Evolutionary conservation across 1,140 invertebrate genomes (phyloP).

Genomic region (Patella vulgata): DNA sequence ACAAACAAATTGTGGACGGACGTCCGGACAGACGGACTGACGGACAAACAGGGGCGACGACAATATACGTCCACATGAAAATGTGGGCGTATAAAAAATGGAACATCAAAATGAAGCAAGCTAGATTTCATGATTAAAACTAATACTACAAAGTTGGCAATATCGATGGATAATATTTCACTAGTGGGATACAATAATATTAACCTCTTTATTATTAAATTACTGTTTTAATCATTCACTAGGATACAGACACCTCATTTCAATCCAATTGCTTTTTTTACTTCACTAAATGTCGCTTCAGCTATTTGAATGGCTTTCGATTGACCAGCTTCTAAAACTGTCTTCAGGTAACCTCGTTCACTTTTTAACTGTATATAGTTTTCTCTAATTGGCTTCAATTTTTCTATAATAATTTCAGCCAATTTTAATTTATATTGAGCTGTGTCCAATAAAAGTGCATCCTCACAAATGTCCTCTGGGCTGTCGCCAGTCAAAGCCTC

Average conservation of each 20-base stretch:
- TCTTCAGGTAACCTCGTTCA: conserved; percentile 74
- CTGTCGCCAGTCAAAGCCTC: conserved; percentile 73
- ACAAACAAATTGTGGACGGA: too few relatives aligned
- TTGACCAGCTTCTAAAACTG: conserved; percentile 76
- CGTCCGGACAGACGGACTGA: too few relatives aligned
- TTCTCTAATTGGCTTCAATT: conserved; percentile 78
- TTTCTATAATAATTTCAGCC: conserved; percentile 78
- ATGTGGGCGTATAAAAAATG: too few relatives aligned
- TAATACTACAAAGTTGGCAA: too few relatives aligned
- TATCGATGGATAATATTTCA: too few relatives aligned
- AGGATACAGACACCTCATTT: conserved; percentile 32
- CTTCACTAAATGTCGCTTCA: conserved; percentile 75
- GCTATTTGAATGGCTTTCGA: conserved; percentile 78
- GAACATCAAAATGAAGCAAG: too few relatives aligned
- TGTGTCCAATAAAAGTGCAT: conserved; percentile 75
- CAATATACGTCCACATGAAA: too few relatives aligned
- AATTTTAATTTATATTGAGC: conserved; percentile 82
- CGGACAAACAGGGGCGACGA: too few relatives aligned
- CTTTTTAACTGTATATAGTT: conserved; percentile 72
- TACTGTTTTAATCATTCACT: too few relatives aligned
- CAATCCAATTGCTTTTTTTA: conserved; percentile 69
- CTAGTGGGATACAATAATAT: too few relatives aligned
- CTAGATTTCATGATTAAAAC: too few relatives aligned
- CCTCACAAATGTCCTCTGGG: conserved; percentile 80
- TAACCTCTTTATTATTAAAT: too few relatives aligned